phyloP scores from a whole-genome alignment of 2,888 invertebrate species.

The Mesorhabditis spiculigera region DNA sequence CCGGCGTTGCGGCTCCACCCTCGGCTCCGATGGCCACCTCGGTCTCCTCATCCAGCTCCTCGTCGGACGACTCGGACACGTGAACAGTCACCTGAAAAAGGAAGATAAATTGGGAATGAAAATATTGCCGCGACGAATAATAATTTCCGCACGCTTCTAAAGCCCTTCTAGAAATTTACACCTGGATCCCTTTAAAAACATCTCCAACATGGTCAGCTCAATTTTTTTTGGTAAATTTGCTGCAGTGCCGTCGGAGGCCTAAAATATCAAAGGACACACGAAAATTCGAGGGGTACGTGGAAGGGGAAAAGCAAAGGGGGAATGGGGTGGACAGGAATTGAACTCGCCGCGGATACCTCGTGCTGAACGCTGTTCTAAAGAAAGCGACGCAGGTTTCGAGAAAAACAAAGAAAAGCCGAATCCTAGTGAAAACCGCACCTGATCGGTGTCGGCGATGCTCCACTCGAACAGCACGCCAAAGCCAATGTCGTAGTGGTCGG shows the following conservation, averaged over 20 bases:
- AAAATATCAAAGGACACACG: too few species aligned
- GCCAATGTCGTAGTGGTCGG: constrained; percentile 88
- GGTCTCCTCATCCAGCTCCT: constrained; percentile 64
- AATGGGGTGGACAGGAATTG: background rate
- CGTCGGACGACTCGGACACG: constrained; percentile 90
- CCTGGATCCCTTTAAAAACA: too few species aligned
- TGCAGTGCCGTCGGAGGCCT: too few species aligned
- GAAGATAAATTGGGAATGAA: background rate
- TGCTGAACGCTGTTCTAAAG: too few species aligned
- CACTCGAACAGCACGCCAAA: constrained; percentile 98
- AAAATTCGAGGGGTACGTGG: too few species aligned
- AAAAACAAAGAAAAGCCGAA: background rate
- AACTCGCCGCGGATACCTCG: too few species aligned
- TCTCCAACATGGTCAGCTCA: too few species aligned
- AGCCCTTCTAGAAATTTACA: too few species aligned
- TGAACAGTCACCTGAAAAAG: constrained; percentile 74
- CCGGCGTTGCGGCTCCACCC: constrained; percentile 8
- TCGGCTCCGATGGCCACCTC: constrained; percentile 19
- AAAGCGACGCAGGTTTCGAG: too few species aligned
- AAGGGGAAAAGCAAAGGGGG: too few species aligned
- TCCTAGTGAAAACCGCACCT: constrained; percentile 61
- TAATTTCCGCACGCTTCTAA: background rate
- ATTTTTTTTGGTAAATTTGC: too few species aligned
- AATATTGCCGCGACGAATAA: background rate
- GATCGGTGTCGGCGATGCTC: constrained; percentile 70